A percentile compares a stretch with the other conserved stretches of the same genome.
Conservation (phyloP, 2,888 invertebrate species). For the Lordiphosa andalusiaca region DNA sequence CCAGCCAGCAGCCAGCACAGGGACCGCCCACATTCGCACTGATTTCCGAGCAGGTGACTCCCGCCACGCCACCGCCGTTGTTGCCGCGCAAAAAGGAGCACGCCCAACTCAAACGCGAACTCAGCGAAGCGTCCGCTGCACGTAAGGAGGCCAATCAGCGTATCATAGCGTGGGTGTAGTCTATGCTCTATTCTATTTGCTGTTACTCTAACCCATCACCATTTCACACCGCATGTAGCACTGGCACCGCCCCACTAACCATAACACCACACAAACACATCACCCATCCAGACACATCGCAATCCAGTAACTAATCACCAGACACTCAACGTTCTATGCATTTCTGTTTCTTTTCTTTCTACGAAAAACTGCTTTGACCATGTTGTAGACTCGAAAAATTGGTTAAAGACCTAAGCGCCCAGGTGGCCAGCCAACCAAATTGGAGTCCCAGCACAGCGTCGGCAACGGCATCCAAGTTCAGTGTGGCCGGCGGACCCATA, state of each 20-base stretch:
- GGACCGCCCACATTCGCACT: constrained; percentile 69
- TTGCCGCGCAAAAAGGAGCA: constrained; percentile 63
- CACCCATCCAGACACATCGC: neutral
- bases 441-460: constrained; percentile 40
- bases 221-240: constrained; percentile 33
- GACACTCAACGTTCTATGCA: constrained; percentile 43
- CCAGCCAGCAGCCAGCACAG: constrained; percentile 19
- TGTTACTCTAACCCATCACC: constrained; percentile 25
- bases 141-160: constrained; percentile 80
- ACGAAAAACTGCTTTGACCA: constrained; percentile 41
- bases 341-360: constrained; percentile 59
- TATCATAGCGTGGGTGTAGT: constrained; percentile 81
- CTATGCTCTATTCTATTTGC: constrained; percentile 51
- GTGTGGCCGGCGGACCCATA: constrained; percentile 78
- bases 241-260: constrained; percentile 25
- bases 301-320: constrained; percentile 32
- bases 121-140: constrained; percentile 78
- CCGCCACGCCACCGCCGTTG: constrained; percentile 45
- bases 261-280: constrained; percentile 14
- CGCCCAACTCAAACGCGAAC: constrained; percentile 76
- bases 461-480: constrained; percentile 61
- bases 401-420: constrained; percentile 78
- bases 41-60: constrained; percentile 35
- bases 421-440: constrained; percentile 50
- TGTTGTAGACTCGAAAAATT: constrained; percentile 80